Conservation (phyloP, 2,888 invertebrate genomes). For the Leucophenga maculata region DNA sequence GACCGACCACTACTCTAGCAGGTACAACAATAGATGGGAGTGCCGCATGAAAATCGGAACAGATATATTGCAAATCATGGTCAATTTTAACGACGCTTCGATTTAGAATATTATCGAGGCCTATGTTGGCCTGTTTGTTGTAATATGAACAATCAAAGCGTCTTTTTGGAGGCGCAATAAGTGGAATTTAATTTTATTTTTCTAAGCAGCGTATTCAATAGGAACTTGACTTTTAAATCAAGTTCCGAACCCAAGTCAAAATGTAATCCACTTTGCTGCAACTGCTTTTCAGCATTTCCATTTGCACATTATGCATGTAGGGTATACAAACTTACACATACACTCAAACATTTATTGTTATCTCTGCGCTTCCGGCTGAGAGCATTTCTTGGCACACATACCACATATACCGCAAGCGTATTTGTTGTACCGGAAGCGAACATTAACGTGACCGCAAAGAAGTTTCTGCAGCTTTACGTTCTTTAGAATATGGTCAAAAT, state of each 20-base stretch:
- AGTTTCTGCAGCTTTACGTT: conserved; percentile 39
- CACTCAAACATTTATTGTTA: background rate
- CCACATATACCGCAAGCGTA: conserved; percentile 10
- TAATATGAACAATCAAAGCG: background rate
- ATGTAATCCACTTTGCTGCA: too few relatives aligned
- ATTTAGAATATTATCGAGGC: too few relatives aligned
- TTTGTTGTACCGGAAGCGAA: background rate
- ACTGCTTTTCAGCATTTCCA: conserved; percentile 4
- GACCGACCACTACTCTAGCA: too few relatives aligned
- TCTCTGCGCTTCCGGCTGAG: conserved; percentile 65
- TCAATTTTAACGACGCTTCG: too few relatives aligned
- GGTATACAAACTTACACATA: too few relatives aligned
- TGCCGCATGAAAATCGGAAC: too few relatives aligned
- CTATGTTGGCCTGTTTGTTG: background rate
- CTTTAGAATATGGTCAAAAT: conserved; percentile 61
- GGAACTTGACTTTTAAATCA: too few relatives aligned
- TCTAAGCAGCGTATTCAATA: conserved; percentile 20
- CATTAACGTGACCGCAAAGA: conserved; percentile 62
- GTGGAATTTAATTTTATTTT: conserved; percentile 14
- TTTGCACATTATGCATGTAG: conserved; percentile 25
- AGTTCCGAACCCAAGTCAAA: too few relatives aligned
- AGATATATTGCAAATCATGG: too few relatives aligned
- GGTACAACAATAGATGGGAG: too few relatives aligned
- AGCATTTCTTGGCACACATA: conserved; percentile 60
- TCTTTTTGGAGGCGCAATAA: background rate